A percentile compares a stretch with the other conserved stretches of the same genome.
Conservation (phyloP, 2,888 invertebrate genomes). For the Dasypogon diadema region DNA sequence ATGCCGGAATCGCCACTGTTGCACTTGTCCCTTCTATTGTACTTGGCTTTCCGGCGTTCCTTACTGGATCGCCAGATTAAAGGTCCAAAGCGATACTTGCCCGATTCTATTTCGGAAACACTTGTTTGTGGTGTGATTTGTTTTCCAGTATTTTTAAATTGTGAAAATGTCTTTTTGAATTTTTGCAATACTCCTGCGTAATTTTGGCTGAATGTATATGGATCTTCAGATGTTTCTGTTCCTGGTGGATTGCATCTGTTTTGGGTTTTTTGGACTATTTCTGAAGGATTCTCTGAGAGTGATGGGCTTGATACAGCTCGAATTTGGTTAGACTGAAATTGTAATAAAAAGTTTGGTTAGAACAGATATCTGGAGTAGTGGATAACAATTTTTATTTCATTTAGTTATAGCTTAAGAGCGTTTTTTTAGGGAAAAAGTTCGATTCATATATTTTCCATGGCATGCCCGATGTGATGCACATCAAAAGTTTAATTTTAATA, state of each 20-base stretch:
- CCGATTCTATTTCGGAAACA: conserved; percentile 55
- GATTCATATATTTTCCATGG: too few relatives aligned
- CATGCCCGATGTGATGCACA: too few relatives aligned
- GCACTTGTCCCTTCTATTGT: conserved; percentile 77
- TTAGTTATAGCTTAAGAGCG: too few relatives aligned
- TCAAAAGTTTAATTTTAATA: too few relatives aligned
- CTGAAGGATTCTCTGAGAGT: conserved; percentile 61
- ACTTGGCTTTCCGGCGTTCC: conserved; percentile 78
- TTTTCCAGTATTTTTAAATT: conserved; percentile 63
- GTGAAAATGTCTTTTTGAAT: conserved; percentile 78
- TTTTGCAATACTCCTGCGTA: conserved; percentile 76
- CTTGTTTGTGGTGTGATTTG: conserved; percentile 54
- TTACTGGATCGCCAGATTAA: conserved; percentile 79
- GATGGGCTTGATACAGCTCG: conserved; percentile 68
- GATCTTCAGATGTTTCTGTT: conserved; percentile 49
- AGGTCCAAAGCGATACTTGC: conserved; percentile 75
- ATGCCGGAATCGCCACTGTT: conserved; percentile 82
- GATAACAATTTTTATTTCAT: too few relatives aligned
- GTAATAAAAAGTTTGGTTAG: conserved; percentile 47
- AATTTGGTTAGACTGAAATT: conserved; percentile 65
- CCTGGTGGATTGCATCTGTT: conserved; percentile 47
- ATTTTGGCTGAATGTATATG: conserved; percentile 56
- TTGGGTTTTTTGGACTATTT: conserved; percentile 41
- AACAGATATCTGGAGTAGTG: too few relatives aligned
- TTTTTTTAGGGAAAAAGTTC: too few relatives aligned